These are phyloP conservation scores for Ochropleura plecta DNA, from an alignment of 2,888 invertebrate species.

Conservation along the genomic window DNA sequence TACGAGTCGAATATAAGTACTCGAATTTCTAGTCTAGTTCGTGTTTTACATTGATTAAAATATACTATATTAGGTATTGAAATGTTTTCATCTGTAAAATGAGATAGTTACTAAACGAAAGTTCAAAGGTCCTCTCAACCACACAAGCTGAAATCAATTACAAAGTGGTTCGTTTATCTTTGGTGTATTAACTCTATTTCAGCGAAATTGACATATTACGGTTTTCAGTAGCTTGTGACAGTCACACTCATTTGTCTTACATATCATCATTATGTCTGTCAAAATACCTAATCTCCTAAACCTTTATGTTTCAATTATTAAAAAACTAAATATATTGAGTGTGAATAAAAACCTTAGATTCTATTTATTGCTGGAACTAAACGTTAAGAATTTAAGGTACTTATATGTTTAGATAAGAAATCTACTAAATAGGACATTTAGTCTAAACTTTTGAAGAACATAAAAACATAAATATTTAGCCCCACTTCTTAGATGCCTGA, in stretches of 20 bases:
- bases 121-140: background rate
- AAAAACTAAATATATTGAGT: background rate
- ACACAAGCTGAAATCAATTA: background rate
- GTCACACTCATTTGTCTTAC: background rate
- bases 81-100: background rate
- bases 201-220: background rate
- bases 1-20: constrained; percentile 2
- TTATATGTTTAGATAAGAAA: background rate
- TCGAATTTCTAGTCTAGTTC: background rate
- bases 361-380: background rate
- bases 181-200: background rate
- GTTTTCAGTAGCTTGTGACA: background rate
- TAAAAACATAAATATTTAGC: background rate
- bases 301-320: background rate
- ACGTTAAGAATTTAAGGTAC: too few species aligned
- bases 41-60: background rate
- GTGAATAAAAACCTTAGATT: background rate
- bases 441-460: background rate
- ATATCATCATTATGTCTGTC: background rate
- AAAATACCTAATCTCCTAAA: background rate
- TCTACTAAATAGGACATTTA: too few species aligned
- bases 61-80: background rate
- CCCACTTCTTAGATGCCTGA: background rate
- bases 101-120: background rate
- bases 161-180: background rate